A percentile compares a stretch with the other conserved stretches of the same genome.
phyloP scores from a whole-genome alignment of 2,888 invertebrate species.

The Drosophila prolongata region DNA sequence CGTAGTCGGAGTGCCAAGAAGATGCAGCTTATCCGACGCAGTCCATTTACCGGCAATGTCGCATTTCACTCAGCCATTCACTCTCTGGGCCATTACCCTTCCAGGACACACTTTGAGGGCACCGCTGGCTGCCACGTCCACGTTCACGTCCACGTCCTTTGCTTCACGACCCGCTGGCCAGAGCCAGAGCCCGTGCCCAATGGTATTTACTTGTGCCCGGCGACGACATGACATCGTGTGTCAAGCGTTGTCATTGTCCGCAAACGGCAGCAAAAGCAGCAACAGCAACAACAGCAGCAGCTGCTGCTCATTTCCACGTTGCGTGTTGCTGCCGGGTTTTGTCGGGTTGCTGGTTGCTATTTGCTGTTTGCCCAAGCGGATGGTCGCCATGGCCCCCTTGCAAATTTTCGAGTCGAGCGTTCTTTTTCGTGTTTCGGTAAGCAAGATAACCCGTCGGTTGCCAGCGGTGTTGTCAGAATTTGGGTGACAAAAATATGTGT shows the following conservation, averaged over 20 bases:
- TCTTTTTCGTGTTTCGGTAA: conserved; percentile 38
- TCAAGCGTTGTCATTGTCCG: conserved; percentile 56
- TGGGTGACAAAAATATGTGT: conserved; percentile 2
- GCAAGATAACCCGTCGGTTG: conserved; percentile 57
- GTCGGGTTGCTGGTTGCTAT: conserved; percentile 13
- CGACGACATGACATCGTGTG: conserved; percentile 55
- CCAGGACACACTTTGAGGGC: conserved; percentile 42
- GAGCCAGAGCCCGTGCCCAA: conserved; percentile 26
- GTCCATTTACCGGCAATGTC: conserved; percentile 39
- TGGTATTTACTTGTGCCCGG: conserved; percentile 46
- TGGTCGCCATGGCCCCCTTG: conserved; percentile 23
- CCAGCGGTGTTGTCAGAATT: conserved; percentile 4
- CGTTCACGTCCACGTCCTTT: conserved; percentile 7
- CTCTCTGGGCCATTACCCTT: conserved; percentile 38
- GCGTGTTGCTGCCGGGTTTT: conserved; percentile 52
- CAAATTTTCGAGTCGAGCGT: conserved; percentile 48
- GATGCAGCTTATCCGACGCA: conserved; percentile 36
- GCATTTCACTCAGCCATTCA: conserved; percentile 27
- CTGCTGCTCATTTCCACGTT: conserved; percentile 58
- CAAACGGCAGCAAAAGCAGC: conserved; percentile 6
- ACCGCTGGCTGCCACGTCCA: conserved; percentile 26
- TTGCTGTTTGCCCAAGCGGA: conserved; percentile 36
- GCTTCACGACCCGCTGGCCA: conserved; percentile 22
- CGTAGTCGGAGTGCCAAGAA: conserved; percentile 12
- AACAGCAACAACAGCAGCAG: conserved; percentile 20